Conservation (phyloP, 2,888 invertebrate genomes). For the Chrysotoxum bicinctum region DNA sequence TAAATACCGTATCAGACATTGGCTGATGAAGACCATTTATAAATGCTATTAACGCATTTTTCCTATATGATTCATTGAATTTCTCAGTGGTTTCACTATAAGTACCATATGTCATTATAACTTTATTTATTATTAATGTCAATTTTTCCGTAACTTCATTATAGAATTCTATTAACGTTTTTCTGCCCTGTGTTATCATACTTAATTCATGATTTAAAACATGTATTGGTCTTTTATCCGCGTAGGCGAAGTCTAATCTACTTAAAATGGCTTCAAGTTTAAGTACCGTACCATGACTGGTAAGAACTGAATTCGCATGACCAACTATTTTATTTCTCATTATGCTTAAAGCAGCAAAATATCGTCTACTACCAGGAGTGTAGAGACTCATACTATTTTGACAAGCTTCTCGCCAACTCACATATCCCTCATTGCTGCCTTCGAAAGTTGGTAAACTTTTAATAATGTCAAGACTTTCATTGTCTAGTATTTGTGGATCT, state of each 20-base stretch:
- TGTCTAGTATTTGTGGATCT: not conserved
- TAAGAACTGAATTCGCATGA: not conserved
- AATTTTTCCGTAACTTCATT: not conserved
- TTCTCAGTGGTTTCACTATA: no score
- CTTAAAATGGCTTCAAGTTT: not conserved
- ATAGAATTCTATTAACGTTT: not conserved
- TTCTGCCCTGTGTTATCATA: not conserved
- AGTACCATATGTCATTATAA: not conserved
- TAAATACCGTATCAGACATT: no score
- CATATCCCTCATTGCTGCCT: not conserved
- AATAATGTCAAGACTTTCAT: not conserved
- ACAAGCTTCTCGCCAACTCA: not conserved
- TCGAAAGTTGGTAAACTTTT: not conserved
- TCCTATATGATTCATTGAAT: no score
- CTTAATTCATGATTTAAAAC: conserved; percentile 22
- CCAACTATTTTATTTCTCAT: conserved; percentile 1
- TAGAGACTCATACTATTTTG: conserved; percentile 7
- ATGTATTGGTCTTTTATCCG: not conserved
- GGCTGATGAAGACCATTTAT: no score
- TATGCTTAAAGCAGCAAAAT: conserved; percentile 1
- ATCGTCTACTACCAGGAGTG: not conserved
- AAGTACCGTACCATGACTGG: not conserved
- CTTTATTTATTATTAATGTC: not conserved
- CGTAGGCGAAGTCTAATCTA: no score
- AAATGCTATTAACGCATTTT: no score